Evolutionary conservation across 2,113 vertebrate species (phyloP).

Genomic region (Mesembrinibis cayennensis): DNA sequence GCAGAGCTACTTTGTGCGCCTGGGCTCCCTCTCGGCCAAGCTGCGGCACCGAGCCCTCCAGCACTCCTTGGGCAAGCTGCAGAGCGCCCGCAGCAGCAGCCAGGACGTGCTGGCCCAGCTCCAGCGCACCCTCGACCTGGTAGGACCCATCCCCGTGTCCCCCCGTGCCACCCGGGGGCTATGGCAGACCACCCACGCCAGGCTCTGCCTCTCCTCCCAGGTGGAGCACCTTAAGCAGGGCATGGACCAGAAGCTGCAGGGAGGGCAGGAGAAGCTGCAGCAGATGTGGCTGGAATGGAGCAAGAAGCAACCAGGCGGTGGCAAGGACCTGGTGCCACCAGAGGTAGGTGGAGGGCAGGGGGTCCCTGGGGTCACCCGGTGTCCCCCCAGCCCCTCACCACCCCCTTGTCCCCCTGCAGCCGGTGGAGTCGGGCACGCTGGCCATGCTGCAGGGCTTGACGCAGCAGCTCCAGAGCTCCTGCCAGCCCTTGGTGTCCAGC

Average conservation of each 20-base stretch:
- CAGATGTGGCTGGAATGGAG: conserved; percentile 84
- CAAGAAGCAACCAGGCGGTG: neutral
- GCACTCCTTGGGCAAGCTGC: conserved; percentile 85
- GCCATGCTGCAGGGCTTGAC: conserved; percentile 78
- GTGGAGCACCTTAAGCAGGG: conserved; percentile 72
- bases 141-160: neutral
- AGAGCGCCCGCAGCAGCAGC: conserved; percentile 72
- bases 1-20: conserved; percentile 88
- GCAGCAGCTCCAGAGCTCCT: conserved; percentile 77
- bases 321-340: neutral
- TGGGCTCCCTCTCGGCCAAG: conserved; percentile 88
- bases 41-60: conserved; percentile 85
- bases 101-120: conserved; percentile 81
- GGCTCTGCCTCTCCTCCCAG: neutral
- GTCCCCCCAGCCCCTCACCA: neutral
- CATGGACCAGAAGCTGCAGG: conserved; percentile 59
- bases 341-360: neutral
- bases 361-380: fast-evolving
- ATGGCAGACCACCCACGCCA: fast-evolving
- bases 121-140: conserved; percentile 84
- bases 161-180: fast-evolving
- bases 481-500: conserved; percentile 77
- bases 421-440: conserved; percentile 11
- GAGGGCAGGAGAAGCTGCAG: conserved; percentile 79
- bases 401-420: neutral